phyloP scores from a whole-genome alignment of 2,888 invertebrate species.

The Pycnomerus fuliginosus region DNA sequence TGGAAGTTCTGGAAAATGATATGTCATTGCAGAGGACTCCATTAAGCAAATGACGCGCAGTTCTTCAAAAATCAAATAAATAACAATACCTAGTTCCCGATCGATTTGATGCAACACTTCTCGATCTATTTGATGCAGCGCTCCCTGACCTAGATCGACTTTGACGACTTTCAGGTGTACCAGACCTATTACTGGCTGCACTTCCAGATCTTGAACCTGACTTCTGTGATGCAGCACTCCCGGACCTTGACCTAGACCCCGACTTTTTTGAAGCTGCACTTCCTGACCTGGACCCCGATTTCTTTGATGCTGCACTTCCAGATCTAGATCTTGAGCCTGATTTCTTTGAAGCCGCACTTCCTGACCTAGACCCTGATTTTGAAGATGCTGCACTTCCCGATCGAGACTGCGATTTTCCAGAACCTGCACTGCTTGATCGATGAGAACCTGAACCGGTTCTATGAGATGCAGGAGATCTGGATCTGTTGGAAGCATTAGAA shows the following conservation, averaged over 20 bases:
- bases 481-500: conserved; percentile 26
- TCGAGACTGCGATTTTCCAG: no score
- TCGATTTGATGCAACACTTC: conserved; percentile 31
- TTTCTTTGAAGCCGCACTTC: conserved; percentile 30
- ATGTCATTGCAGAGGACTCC: no score
- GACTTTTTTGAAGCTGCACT: conserved; percentile 30
- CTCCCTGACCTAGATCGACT: conserved; percentile 25
- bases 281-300: conserved; percentile 24
- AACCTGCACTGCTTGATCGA: conserved; percentile 26
- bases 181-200: conserved; percentile 22
- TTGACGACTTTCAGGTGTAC: no score
- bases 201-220: conserved; percentile 20
- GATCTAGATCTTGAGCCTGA: conserved; percentile 35
- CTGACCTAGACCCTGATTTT: conserved; percentile 32
- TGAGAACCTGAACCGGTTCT: conserved; percentile 36
- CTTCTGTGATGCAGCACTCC: conserved; percentile 28
- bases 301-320: conserved; percentile 38
- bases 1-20: no score
- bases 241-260: conserved; percentile 26
- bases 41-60: no score
- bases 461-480: conserved; percentile 30
- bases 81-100: conserved; percentile 42
- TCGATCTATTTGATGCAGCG: conserved; percentile 25
- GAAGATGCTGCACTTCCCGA: no score
- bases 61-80: no score